These are phyloP conservation scores for Phortica okadai DNA, from an alignment of 2,888 invertebrate genomes.

Conservation along the genomic window DNA sequence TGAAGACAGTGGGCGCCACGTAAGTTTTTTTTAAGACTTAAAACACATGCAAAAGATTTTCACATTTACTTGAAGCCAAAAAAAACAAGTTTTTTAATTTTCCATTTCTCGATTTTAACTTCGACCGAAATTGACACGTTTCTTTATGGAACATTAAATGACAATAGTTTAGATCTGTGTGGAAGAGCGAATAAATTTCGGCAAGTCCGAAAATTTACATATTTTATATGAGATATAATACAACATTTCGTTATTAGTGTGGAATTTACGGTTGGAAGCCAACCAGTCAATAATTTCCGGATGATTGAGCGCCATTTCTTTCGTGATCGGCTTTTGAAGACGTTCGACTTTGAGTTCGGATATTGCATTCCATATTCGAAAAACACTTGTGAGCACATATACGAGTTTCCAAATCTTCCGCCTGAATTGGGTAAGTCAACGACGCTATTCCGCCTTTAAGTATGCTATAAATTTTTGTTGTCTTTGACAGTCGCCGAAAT, in stretches of 20 bases:
- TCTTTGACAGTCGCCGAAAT: slow-evolving; percentile 90
- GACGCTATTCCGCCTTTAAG: too few relatives aligned
- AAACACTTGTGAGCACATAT: slow-evolving; percentile 99
- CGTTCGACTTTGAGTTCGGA: slow-evolving; percentile 99
- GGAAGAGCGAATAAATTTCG: too few relatives aligned
- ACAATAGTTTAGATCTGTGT: too few relatives aligned
- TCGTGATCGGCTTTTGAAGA: slow-evolving; percentile 93
- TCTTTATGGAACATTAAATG: not conserved
- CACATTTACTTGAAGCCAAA: not conserved
- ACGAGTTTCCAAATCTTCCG: slow-evolving; percentile 95
- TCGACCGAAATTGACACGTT: not conserved
- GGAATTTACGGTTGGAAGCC: slow-evolving; percentile 96
- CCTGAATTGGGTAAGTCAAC: slow-evolving; percentile 87
- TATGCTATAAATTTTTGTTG: too few relatives aligned
- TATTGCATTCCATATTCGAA: slow-evolving; percentile 98
- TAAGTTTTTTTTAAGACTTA: slow-evolving; percentile 78
- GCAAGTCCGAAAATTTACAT: too few relatives aligned
- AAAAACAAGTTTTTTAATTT: not conserved
- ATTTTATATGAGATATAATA: too few relatives aligned
- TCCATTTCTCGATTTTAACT: not conserved
- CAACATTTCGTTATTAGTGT: slow-evolving; percentile 80
- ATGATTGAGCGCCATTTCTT: slow-evolving; percentile 99
- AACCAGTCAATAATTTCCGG: slow-evolving; percentile 95
- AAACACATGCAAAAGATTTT: too few relatives aligned
- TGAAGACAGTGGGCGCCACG: slow-evolving; percentile 98